phyloP scores from a whole-genome alignment of 2,113 vertebrate species.

The Columbina picui region DNA sequence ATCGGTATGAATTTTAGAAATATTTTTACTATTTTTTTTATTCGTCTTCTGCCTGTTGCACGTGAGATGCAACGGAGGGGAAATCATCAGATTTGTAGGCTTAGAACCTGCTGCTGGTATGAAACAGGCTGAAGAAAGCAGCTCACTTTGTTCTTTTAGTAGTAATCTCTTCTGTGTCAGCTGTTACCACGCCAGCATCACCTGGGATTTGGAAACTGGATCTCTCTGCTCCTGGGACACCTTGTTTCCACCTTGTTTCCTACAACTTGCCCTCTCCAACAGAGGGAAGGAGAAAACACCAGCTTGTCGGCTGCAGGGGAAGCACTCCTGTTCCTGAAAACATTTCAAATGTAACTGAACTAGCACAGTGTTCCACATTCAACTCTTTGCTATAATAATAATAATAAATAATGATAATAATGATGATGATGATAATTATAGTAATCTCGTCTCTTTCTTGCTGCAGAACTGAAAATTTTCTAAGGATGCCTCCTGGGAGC shows the following conservation, averaged over 20 bases:
- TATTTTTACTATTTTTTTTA: fast-evolving
- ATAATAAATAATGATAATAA: too few relatives aligned
- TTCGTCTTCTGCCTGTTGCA: background rate
- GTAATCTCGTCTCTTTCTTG: background rate
- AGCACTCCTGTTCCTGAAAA: background rate
- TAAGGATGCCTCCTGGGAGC: background rate
- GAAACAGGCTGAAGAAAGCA: background rate
- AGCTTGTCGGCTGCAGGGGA: background rate
- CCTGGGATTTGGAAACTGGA: background rate
- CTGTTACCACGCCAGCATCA: background rate
- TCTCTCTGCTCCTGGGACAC: background rate
- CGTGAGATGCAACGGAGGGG: background rate
- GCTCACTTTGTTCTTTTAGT: background rate
- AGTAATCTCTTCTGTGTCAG: background rate
- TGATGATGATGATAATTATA: too few relatives aligned
- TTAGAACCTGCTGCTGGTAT: background rate
- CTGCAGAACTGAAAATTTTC: background rate
- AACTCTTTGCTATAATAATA: background rate
- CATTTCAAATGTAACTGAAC: background rate
- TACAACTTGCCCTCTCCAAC: background rate
- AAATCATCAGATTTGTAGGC: background rate
- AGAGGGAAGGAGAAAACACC: background rate
- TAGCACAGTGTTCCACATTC: background rate
- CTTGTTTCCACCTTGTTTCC: background rate
- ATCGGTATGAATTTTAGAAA: background rate